A percentile compares a stretch with the other conserved stretches of the same genome.
Conservation (phyloP, 2,888 invertebrate species). For the Octodonta nipae region DNA sequence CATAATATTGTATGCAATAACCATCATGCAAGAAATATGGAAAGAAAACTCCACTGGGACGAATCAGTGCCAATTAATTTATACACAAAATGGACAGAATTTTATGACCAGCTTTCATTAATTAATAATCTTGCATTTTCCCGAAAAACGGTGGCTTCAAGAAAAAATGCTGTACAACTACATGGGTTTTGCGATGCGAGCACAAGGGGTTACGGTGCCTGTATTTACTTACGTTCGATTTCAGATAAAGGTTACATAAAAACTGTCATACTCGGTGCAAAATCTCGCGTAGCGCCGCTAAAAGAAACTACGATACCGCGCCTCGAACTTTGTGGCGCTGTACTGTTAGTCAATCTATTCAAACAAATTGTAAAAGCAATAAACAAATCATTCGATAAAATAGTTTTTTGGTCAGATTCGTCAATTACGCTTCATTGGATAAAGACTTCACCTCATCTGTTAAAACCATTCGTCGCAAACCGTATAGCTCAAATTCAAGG, state of each 20-base stretch:
- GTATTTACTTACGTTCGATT: slow-evolving; percentile 7
- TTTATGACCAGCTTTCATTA: not conserved
- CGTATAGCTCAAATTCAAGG: not conserved
- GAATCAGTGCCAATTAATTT: not conserved
- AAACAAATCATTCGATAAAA: slow-evolving; percentile 3
- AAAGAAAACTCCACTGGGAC: not conserved
- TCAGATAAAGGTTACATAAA: slow-evolving; percentile 1
- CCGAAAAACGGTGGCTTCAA: slow-evolving; percentile 1
- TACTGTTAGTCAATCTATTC: slow-evolving; percentile 8
- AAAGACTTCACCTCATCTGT: slow-evolving; percentile 3
- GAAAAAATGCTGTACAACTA: slow-evolving; percentile 3
- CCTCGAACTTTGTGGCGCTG: slow-evolving; percentile 12
- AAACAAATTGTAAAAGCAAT: slow-evolving; percentile 6
- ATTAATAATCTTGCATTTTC: slow-evolving; percentile 2
- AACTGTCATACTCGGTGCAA: slow-evolving; percentile 9
- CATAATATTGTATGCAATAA: not conserved
- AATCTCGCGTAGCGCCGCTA: slow-evolving; percentile 11
- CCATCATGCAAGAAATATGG: not conserved
- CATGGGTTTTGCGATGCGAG: slow-evolving; percentile 11
- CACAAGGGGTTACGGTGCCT: slow-evolving; percentile 8
- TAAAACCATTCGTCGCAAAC: slow-evolving; percentile 6
- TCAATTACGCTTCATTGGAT: slow-evolving; percentile 11
- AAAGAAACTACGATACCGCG: slow-evolving; percentile 9
- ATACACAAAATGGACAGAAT: not conserved
- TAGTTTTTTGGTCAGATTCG: slow-evolving; percentile 9